Base-by-base conservation (phyloP, 2,113 vertebrate genomes). In the Pica pica region DNA sequence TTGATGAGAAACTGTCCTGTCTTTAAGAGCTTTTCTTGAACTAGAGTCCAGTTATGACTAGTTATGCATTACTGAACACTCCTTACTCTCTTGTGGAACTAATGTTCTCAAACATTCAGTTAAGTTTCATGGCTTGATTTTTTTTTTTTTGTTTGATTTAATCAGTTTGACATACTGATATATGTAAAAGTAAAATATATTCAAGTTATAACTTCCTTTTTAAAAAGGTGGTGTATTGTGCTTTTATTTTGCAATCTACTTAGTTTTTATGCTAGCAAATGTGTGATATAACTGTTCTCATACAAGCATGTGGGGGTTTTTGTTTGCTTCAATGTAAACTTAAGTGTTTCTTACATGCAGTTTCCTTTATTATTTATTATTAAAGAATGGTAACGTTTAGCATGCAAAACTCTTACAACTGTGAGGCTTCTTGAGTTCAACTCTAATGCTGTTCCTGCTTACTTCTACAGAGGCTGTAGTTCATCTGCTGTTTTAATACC, bases 401-500 rank as follows among this genome's bases (percentile, higher is more conserved):
- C 9, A 55, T 94, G 53, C 33, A 35, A 31, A 81, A 55, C 56
- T 91, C 16, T 92, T 91, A 42, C 0, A 59, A 24, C 20, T 44
- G 6, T 67, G 33, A 53, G 7, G 39, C 52, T 97, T 93, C 24
- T 59, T 20, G 39, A 74, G 18, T 85, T 92, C 30, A 83, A 31
- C 41, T 49, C 22, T 98, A 97, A 98, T 30, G 9, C 30, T 98
- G 20, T 84, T 82, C 55, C 75, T 97, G 64, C 94, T 97, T 98
- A 9, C 96, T 93, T 89, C 95, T 89, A 77, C 98, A 99, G 99
- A 99, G 99, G 98, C 97, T 98, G 98, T 98, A 98, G 98, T 98
- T 98, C 99, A 94, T 98, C 99, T 97, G 98, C 99, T 86, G 98
- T 98, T 98, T 98, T 98, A 98, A 98, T 99, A 98, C 98, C 98